Evolutionary conservation across 2,113 vertebrate genomes (phyloP).

Genomic region (Syngnathus typhle): DNA sequence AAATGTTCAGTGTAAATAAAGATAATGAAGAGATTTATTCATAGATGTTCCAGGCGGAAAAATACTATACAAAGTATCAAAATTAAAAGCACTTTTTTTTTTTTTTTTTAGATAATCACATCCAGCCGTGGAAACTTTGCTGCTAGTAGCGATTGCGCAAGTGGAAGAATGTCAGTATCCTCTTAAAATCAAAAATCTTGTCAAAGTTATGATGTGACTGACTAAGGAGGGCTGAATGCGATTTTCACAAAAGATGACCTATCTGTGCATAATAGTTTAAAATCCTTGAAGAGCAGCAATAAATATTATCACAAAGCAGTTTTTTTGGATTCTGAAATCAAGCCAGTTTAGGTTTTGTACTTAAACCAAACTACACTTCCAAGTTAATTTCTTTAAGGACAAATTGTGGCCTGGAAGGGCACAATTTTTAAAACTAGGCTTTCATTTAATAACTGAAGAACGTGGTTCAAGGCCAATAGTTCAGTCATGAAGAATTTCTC

Average conservation of each 20-base stretch:
- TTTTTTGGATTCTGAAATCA: background rate
- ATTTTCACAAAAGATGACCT: background rate
- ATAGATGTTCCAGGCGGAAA: background rate
- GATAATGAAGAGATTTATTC: conserved; percentile 1
- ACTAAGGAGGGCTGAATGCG: background rate
- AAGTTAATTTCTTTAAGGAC: background rate
- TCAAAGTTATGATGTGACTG: conserved; percentile 10
- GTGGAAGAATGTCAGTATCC: conserved; percentile 20
- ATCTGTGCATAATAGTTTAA: background rate
- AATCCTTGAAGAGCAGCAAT: background rate
- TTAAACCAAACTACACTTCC: background rate
- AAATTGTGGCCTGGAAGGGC: background rate
- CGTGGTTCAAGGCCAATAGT: background rate
- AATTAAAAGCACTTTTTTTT: background rate
- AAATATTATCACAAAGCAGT: background rate
- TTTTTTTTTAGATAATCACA: background rate
- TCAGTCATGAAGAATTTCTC: background rate
- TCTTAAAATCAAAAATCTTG: conserved; percentile 27
- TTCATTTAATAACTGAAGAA: background rate
- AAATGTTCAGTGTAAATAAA: conserved; percentile 5
- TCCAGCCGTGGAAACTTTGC: conserved; percentile 9
- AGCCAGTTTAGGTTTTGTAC: too few species aligned
- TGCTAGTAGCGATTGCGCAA: conserved; percentile 7
- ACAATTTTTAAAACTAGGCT: background rate
- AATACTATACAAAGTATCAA: background rate